Evolutionary conservation across 2,888 invertebrate genomes (phyloP), one percentile per base, ranked within the genome.

Genomic region (Spodoptera littoralis): DNA sequence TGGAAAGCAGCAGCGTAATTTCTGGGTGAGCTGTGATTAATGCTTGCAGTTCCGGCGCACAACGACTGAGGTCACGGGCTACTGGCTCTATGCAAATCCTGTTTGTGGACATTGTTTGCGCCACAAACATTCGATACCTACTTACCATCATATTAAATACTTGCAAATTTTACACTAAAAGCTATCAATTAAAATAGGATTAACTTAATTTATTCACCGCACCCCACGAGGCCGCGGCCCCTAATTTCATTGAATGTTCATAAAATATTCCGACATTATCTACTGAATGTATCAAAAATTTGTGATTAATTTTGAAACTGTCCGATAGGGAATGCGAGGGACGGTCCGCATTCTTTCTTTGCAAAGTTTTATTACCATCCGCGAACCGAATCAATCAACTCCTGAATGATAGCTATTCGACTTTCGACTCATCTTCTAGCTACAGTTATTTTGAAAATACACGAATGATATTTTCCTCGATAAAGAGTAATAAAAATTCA

Each of bases 21-120:
- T 65, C 70, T 73, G 65, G 64, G 68, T 66, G 64, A 63, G 63
- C 43, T 51, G 54, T 80, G 81, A 81, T 81, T 78, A 75, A 79
- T 81, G 72, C 49, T 24, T 45, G 59, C 55, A 72, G 73, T 80
- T 81, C 80, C 81, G 73, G 78, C 22, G 43, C 51, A 58, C 61
- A 72, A 51, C 56, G 55, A 42, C 53, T 63, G 58, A 56, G 66
- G 71, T 67, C 52, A 45, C 62, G 77, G 62, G 24, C 48, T 48
- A 22, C 64, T 60, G 68, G 60, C 22, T 65, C 63, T 27, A 59
- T 71, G 61, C 64, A 71, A 76, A 74, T 64, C 47, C 51, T 18
- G 43, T 50, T 56, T 51, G 44, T 57, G 62, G 55, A 54, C 53
- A 69, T 64, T 62, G 49, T 49, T 56, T 48, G 57, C 9, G 44